Conservation (phyloP, 2,888 invertebrate species). For the Caenorhabditis macrosperma region DNA sequence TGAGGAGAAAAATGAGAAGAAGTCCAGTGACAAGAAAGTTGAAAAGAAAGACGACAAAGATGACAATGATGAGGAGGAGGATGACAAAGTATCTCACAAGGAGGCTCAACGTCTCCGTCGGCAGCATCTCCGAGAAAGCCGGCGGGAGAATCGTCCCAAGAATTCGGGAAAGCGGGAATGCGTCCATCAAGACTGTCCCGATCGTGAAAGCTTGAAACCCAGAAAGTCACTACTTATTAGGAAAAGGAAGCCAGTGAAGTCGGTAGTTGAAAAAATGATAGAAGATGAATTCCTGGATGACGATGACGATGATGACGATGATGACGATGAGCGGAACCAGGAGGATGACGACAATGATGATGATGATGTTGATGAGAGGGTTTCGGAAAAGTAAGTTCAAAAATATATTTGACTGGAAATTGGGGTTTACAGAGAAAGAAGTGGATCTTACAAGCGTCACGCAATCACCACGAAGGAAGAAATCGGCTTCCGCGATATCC, state of each 20-base stretch:
- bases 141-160: constrained; percentile 21
- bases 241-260: constrained; percentile 33
- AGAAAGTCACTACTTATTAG: constrained; percentile 55
- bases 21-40: constrained; percentile 22
- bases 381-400: constrained; percentile 19
- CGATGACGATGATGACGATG: constrained; percentile 63
- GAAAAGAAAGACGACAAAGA: constrained; percentile 25
- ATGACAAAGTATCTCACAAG: constrained; percentile 32
- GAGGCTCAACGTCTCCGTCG: constrained; percentile 48
- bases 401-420: not conserved
- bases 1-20: constrained; percentile 37
- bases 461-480: constrained; percentile 77
- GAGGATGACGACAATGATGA: constrained; percentile 54
- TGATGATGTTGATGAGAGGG: constrained; percentile 21
- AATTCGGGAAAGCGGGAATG: constrained; percentile 33
- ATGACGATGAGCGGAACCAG: constrained; percentile 48
- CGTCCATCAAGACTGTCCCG: constrained; percentile 47
- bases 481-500: constrained; percentile 69
- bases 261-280: constrained; percentile 21
- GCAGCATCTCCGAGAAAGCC: constrained; percentile 31
- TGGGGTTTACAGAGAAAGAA: constrained; percentile 53
- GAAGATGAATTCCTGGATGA: constrained; percentile 54
- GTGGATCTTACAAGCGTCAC: constrained; percentile 73
- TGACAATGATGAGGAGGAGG: constrained; percentile 22
- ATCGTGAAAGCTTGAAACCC: constrained; percentile 38